Evolutionary conservation across 2,797 vertebrate species (phyloP), one percentile per base, ranked within the genome.

Genomic region (Melanotaenia nigrans): DNA sequence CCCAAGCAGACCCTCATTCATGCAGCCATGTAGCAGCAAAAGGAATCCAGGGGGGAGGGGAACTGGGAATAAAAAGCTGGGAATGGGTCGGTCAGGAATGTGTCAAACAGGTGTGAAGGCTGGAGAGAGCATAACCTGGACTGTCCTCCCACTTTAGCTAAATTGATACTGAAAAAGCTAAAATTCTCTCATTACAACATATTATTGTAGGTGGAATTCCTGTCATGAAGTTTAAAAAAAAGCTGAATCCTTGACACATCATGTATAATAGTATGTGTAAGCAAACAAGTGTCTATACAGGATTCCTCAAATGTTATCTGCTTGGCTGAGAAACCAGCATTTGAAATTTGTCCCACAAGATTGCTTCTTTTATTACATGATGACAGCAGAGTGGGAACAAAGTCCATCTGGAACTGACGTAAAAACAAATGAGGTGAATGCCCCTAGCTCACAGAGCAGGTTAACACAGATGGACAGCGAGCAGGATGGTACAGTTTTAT

Each of bases 101-200:
- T 86, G 65, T 80, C 70, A 84, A 79, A 79, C 83, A 85, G 74
- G 68, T 87, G 83, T 68, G 35, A 83, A 54, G 78, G 30, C 49
- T 38, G 35, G 13, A 63, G 0, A n/a, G 20, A 18, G 3, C 9
- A 36, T 35, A 32, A 1, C 45, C 4, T 1, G 14, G 9, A n/a
- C 22, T 32, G 8, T 25, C 7, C 33, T 28, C 9, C 4, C 11
- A 55, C 1, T 10, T 38, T 4, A 51, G 20, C 9, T 36, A 18
- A 25, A 4, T 3, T 6, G 28, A 20, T 0, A 30, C 36, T n/a
- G 72, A 63, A 32, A 63, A 28, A 40, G 5, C 3, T 10, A 25
- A 5, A 33, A 32, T 32, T 40, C 2, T 55, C n/a, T 14, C n/a
- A 35, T 58, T 14, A 47, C 10, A 0, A 24, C 5, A 67, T 0